Evolutionary conservation across 2,888 invertebrate genomes (phyloP), one percentile per base, ranked within the genome.

Genomic region (Mythimna pallens): DNA sequence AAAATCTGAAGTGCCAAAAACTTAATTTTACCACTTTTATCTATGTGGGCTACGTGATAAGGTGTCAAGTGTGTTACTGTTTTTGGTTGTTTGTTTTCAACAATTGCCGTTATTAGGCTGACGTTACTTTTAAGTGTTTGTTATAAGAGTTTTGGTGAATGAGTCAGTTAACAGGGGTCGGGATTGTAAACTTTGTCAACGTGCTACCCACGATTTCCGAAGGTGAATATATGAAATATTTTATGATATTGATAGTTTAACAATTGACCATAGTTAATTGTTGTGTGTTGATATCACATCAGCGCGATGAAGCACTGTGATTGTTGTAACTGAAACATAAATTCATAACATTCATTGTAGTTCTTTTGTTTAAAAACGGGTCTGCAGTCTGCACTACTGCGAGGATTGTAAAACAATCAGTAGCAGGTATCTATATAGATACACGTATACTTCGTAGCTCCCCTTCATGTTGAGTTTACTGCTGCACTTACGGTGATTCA

Each of bases 151-250:
- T 94, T 94, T 93, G 89, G 95, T 96, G 96, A 96, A 96, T 96
- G 96, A 96, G 95, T 96, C 96, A 96, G 91, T 91, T 95, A 94
- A 94, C 95, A 92, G 94, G 95, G 93, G 96, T 95, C 91, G 96
- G 96, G 88, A 95, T 96, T 91, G 94, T 96, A 89, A 96, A 93
- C 93, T 92, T 96, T 89, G 96, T 95, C 92, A 96, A 95, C 95
- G 95, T 95, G 93, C 92, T 96, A 92, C 96, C 96, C 89, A 96
- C 96, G 79, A 96, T 96, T 88, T 94, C 95, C 78, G 96, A 96
- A 96, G 96, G 96, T 96, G 94, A 92, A 52, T 30, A 25, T 70
- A n/a, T 66, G 59, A 69, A 22, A 77, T 9, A 50, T 14, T 43
- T 66, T 80, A 55, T 70, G 73, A 79, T 78, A 74, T 58, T 76